Evolutionary conservation across 2,113 vertebrate species (phyloP), one percentile per base, ranked within the genome.

Genomic region (Cyphomyrus plagiostoma): DNA sequence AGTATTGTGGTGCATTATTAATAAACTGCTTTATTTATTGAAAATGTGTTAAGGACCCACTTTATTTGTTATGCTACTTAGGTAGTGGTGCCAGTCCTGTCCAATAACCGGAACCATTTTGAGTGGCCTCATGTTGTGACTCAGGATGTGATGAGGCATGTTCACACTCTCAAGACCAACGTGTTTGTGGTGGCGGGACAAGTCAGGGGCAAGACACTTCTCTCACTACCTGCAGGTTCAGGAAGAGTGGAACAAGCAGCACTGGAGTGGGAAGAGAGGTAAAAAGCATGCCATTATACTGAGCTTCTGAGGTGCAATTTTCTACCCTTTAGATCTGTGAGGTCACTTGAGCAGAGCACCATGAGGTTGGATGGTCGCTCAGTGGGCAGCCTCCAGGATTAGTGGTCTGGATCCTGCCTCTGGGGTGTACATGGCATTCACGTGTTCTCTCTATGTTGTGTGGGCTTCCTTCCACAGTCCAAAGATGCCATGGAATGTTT

Each of bases 191-290:
- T 97, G 70, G 89, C 96, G 1, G 98, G 97, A n/a, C 96, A 97
- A 91, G 93, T 97, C n/a, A 94, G 95, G 89, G 98, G 98, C 58
- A 97, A 95, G 92, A 99, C 98, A 0, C 91, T 98, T 89, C 94
- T 99, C 90, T 96, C 97, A 62, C 94, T 97, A 46, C 98, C 98
- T 39, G 90, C 91, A 2, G 96, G 93, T 35, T 94, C 91, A 0
- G 97, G 98, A 91, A 93, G 92, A 42, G 89, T 96, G 0, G 96
- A 96, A 85, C 94, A 94, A 77, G 89, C 91, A 9, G 95, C 95
- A 77, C 92, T 94, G 4, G 92, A 95, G 89, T 92, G 87, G 0
- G 94, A 97, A 89, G 95, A 93, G 21, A 89, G 6, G 98, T 95
- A 90, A 45, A 8, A 53, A 10, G 39, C 39, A 3, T 45, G 42